Conservation (phyloP, 2,113 vertebrate genomes). For the Symphodus melops region DNA sequence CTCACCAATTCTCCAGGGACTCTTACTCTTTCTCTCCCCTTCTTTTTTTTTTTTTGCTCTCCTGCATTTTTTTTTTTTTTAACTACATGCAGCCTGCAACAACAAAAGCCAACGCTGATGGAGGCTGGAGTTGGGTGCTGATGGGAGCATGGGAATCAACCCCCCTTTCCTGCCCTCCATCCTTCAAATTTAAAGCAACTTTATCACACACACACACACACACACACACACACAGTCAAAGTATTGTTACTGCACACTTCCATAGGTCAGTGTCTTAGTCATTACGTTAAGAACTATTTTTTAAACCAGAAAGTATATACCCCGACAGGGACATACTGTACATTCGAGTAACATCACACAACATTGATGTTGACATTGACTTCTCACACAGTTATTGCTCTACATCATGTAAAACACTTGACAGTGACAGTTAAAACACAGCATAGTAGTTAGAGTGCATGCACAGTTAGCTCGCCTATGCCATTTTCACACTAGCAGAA, state of each 20-base stretch:
- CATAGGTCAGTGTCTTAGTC: conserved; percentile 66
- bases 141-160: conserved; percentile 85
- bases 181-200: conserved; percentile 59
- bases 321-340: conserved; percentile 11
- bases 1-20: conserved; percentile 85
- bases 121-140: conserved; percentile 79
- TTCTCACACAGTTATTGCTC: background rate
- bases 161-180: conserved; percentile 45
- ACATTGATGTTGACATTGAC: background rate
- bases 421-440: too few species aligned
- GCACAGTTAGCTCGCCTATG: too few species aligned
- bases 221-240: conserved; percentile 20
- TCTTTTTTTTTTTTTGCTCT: conserved; percentile 71
- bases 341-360: conserved; percentile 3
- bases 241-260: conserved; percentile 27
- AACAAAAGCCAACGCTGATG: conserved; percentile 80
- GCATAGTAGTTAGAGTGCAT: too few species aligned
- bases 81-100: conserved; percentile 81
- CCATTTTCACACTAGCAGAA: too few species aligned
- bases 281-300: conserved; percentile 20
- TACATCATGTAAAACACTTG: background rate
- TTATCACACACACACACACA: conserved; percentile 28
- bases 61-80: too few species aligned
- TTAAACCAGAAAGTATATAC: conserved; percentile 20
- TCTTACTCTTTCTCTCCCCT: conserved; percentile 73